Evolutionary conservation across 2,113 vertebrate genomes (phyloP), one percentile per base, ranked within the genome.

Genomic region (Psephotus haematonotus): DNA sequence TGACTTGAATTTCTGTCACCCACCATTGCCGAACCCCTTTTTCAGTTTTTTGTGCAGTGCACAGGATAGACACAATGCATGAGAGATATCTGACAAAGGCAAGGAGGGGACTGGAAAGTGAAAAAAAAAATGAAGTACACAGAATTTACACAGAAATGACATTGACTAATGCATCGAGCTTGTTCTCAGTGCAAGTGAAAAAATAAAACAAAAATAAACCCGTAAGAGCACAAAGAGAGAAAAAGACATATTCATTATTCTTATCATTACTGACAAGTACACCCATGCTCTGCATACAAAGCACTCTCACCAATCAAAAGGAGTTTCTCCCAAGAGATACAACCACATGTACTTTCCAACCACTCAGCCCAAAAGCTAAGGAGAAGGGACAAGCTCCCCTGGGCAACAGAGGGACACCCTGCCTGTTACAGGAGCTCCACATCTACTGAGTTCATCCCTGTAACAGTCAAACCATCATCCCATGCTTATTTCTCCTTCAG

Each of bases 231-330:
- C 24, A 86, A 80, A 81, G 19, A 70, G 5, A 82, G 18, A 74
- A 80, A 75, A 86, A 68, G 85, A 81, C 76, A 52, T 90, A 92
- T 33, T 90, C 49, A 92, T 91, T 93, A 92, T 49, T 85, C 53
- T 85, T 75, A 88, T 82, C 33, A 71, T 71, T 93, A 86, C 49
- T 81, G 64, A 88, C 85, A 93, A 90, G 46, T 39, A 63, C 2
- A 1, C 39, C 68, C 80, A 83, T 88, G 52, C 57, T 85, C 53
- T 87, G 70, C 35, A 69, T 52, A 49, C 65, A 89, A 92, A 95
- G 49, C 49, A 72, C 18, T 64, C 68, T 91, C 27, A 87, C 5
- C 35, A 67, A 25, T 13, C 0, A 0, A 87, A 11, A 75, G 25
- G 19, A 88, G 18, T 52, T 82, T 49, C 85, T 71, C 41, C 43